Evolutionary conservation across 1,140 invertebrate genomes (phyloP).

Genomic region (Asbolus verrucosus): DNA sequence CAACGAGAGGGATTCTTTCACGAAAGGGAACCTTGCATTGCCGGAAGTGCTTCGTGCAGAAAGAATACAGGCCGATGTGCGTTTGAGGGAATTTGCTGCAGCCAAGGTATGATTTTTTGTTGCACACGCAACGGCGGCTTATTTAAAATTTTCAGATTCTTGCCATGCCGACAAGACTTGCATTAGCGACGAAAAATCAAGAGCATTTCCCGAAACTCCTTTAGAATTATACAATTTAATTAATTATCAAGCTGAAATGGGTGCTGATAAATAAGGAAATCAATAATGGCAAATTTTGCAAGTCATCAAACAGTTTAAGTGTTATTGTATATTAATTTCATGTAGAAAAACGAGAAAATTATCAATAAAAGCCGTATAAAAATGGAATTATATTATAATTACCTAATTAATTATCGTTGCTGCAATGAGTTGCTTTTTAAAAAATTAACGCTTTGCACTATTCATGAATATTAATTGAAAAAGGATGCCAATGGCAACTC

Average conservation of each 20-base stretch:
- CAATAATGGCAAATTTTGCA: slow-evolving; percentile 7
- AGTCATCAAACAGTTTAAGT: not conserved
- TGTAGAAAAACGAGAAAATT: slow-evolving; percentile 1
- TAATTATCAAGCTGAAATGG: slow-evolving; percentile 22
- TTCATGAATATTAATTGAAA: not conserved
- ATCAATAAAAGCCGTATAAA: slow-evolving; percentile 12
- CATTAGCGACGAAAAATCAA: slow-evolving; percentile 10
- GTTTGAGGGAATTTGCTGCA: slow-evolving; percentile 68
- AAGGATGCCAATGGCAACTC: slow-evolving; percentile 25
- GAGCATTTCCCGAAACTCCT: not conserved
- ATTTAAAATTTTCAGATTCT: too few species aligned
- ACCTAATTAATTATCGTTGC: too few species aligned
- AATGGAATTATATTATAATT: not conserved
- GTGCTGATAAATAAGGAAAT: slow-evolving; percentile 35
- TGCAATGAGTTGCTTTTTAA: not conserved
- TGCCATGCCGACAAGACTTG: slow-evolving; percentile 18
- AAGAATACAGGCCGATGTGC: slow-evolving; percentile 69
- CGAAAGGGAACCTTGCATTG: slow-evolving; percentile 67
- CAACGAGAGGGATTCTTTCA: slow-evolving; percentile 63
- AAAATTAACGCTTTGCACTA: not conserved
- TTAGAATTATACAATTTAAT: slow-evolving; percentile 31
- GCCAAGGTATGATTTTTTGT: slow-evolving; percentile 65
- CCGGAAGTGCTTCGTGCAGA: slow-evolving; percentile 67
- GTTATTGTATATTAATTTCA: not conserved
- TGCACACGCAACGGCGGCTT: not conserved